Base-by-base conservation (phyloP, 2,113 vertebrate genomes). In the Hipposideros armiger region DNA sequence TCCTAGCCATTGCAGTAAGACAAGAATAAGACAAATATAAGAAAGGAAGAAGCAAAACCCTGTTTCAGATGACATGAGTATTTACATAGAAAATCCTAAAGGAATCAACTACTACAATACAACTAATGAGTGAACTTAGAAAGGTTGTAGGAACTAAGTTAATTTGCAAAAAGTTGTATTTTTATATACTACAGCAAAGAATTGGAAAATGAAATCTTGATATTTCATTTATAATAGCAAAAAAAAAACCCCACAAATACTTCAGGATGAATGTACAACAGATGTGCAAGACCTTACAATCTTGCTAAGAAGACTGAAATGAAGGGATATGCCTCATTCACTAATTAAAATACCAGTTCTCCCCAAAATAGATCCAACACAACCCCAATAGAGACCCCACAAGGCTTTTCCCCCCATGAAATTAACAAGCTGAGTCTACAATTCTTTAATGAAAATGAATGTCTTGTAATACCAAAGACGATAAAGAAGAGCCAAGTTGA, bases 401-500 rank as follows among this genome's bases (percentile, higher is more conserved):
- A 87, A n/a, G 54, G 13, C 11, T 58, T 83, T 50, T 80, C 13
- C 42, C 60, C n/a, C 60, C n/a, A 64, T 77, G 70, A 54, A 74
- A 72, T 92, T 77, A 82, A 67, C 28, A 73, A 80, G 19, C 28
- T 42, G 40, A 45, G 90, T 52, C 15, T 82, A 50, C 22, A 9
- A 36, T 80, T 74, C 94, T 62, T 30, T 26, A 26, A 91, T 30
- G 45, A 13, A 88, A 89, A 82, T 22, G 88, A 87, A 72, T 24
- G 56, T 74, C 85, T 72, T 74, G 50, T 52, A 66, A 54, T 42
- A 64, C 13, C 9, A 50, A 93, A 88, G 32, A 84, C 80, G 94
- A 84, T 80, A 6, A 94, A 22, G 90, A 78, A 60, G 64, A 94
- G 40, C 54, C 66, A 45, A 90, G 7, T 86, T 85, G 67, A 28